Evolutionary conservation across 2,888 invertebrate genomes (phyloP).

Genomic region (Priocnemis perturbator): DNA sequence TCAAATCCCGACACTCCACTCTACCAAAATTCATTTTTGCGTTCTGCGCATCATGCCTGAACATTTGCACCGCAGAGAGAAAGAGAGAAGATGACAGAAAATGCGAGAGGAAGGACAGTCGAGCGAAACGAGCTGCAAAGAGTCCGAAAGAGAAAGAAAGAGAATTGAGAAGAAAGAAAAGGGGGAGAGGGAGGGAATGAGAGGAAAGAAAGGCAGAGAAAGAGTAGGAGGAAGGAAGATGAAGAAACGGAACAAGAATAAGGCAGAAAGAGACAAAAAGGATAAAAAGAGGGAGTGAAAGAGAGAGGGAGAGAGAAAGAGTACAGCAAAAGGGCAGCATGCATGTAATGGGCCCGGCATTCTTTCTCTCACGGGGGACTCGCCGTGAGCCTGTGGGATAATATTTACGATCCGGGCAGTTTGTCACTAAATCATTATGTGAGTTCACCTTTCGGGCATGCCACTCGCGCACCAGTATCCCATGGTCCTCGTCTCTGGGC

Average conservation of each 20-base stretch:
- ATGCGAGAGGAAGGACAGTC: too few relatives aligned
- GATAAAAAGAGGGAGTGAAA: slow-evolving; percentile 15
- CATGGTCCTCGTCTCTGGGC: slow-evolving; percentile 22
- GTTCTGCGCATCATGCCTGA: too few relatives aligned
- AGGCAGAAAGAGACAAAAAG: not conserved
- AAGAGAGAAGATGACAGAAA: too few relatives aligned
- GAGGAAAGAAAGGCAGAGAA: slow-evolving; percentile 16
- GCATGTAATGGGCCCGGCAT: slow-evolving; percentile 39
- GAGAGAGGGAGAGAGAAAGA: slow-evolving; percentile 10
- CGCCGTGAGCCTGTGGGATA: slow-evolving; percentile 36
- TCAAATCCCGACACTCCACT: slow-evolving; percentile 21
- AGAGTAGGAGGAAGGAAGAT: slow-evolving; percentile 1
- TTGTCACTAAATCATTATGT: slow-evolving; percentile 68
- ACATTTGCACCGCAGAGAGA: too few relatives aligned
- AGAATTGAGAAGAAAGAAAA: slow-evolving; percentile 5
- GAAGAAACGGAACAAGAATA: not conserved
- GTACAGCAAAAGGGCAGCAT: too few relatives aligned
- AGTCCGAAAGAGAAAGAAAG: not conserved
- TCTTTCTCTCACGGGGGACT: slow-evolving; percentile 45
- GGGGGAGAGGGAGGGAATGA: slow-evolving; percentile 19
- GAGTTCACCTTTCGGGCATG: slow-evolving; percentile 29
- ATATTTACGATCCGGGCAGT: slow-evolving; percentile 60
- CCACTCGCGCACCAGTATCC: slow-evolving; percentile 26
- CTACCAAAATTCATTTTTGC: too few relatives aligned
- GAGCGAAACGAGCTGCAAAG: too few relatives aligned